Conservation (phyloP, 2,113 vertebrate genomes). For the Brachyhypopomus gauderio region DNA sequence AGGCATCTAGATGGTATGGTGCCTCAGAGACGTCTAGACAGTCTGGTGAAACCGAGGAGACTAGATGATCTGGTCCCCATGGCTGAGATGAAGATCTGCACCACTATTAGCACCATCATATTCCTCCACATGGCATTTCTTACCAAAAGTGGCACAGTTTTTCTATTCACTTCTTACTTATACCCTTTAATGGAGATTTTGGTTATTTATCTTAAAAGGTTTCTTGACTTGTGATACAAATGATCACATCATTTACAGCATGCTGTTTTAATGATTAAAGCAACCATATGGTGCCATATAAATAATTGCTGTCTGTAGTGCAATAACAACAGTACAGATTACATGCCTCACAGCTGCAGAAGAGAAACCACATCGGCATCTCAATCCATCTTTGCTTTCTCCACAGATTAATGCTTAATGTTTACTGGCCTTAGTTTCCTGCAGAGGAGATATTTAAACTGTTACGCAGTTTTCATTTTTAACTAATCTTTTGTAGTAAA, state of each 20-base stretch:
- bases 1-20: too few relatives aligned
- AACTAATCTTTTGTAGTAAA: too few relatives aligned
- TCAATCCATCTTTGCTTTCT: constrained; percentile 19
- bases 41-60: too few relatives aligned
- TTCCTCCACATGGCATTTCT: too few relatives aligned
- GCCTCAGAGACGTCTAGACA: too few relatives aligned
- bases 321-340: constrained; percentile 26
- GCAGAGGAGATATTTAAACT: background rate
- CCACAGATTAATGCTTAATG: constrained; percentile 2
- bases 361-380: constrained; percentile 32
- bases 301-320: constrained; percentile 48
- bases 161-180: background rate
- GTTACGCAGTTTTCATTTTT: too few relatives aligned
- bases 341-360: constrained; percentile 8
- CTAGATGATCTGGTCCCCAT: too few relatives aligned
- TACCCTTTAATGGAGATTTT: background rate
- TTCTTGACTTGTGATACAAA: background rate
- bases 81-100: too few relatives aligned
- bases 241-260: constrained; percentile 25
- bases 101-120: too few relatives aligned
- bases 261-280: constrained; percentile 47
- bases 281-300: constrained; percentile 43
- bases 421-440: background rate
- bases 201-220: constrained; percentile 19
- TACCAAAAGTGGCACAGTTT: too few relatives aligned